Conservation (phyloP, 2,888 invertebrate species). For the Ophioninae sp. region DNA sequence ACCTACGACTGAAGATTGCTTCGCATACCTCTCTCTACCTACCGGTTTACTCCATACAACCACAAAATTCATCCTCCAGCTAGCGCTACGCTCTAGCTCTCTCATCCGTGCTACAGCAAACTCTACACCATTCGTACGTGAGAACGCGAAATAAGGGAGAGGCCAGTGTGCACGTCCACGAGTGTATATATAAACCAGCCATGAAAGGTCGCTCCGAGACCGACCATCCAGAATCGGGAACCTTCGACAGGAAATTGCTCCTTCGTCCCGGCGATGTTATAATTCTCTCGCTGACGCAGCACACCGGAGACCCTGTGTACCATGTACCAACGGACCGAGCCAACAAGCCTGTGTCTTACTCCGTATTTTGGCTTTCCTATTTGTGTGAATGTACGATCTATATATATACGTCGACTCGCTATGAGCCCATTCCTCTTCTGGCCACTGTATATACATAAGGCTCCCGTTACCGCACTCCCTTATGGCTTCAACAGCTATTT, state of each 20-base stretch:
- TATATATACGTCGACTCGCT: constrained; percentile 22
- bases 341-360: constrained; percentile 23
- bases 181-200: constrained; percentile 19
- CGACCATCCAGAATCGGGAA: constrained; percentile 62
- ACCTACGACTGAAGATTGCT: constrained; percentile 5
- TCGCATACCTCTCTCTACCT: constrained; percentile 20
- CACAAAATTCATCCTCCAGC: constrained; percentile 54
- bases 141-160: constrained; percentile 59
- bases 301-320: constrained; percentile 48
- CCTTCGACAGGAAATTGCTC: constrained; percentile 63
- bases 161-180: constrained; percentile 35
- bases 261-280: constrained; percentile 62
- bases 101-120: constrained; percentile 40
- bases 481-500: constrained; percentile 53
- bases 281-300: constrained; percentile 63
- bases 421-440: constrained; percentile 41
- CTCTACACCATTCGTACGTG: constrained; percentile 54
- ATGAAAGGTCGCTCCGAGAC: constrained; percentile 50
- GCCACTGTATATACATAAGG: constrained; percentile 20
- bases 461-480: constrained; percentile 35
- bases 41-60: constrained; percentile 31
- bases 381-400: constrained; percentile 20
- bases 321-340: constrained; percentile 42
- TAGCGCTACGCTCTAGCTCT: constrained; percentile 28
- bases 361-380: constrained; percentile 10